Base-by-base conservation (phyloP, 1,140 invertebrate species). In the Zaprionus vittiger region DNA sequence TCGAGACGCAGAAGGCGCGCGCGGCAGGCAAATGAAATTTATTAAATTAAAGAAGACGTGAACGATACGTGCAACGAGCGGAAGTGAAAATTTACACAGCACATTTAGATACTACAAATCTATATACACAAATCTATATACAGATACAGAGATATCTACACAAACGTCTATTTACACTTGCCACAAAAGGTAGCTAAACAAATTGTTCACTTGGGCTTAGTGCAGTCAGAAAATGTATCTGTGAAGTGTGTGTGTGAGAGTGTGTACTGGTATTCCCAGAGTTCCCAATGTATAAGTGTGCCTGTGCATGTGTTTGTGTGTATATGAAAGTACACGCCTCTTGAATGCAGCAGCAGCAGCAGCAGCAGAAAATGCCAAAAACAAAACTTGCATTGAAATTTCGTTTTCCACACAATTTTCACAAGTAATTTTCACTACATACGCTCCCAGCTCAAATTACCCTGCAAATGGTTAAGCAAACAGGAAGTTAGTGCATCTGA, bases 41-140 rank as follows among this genome's bases (percentile, higher is more conserved):
- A 87, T 87, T 87, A 87, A 87, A 87, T 87, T 83, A 81, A 87
- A 83, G 70, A 87, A 76, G 85, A 87, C 72, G 77, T 79, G 79
- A 75, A 34, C 31, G 31, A 81, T 70, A 79, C 60, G 38, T 54
- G 34, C 67, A 41, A 63, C 84, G 61, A 89, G 75, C 84, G 84
- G 81, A 87, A 87, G 84, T 87, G 78, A 80, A 87, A 80, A 80
- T 59, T 80, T 64, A 73, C 57, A 66, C 28, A 11, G 41, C 61
- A 57, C 37, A 38, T 55, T 55, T 24, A 66, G 44, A 62, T 59
- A 44, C 47, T 4, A 62, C 44, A 55, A 37, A 71, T 31, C 28
- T 31, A 31, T 31, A 31, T 44, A 59, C 31, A 24, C 56, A 41
- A 20, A 44, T 44, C 22, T 66, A 65, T 17, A 38, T 38, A 77